Evolutionary conservation across 92 coral and sea anemone genomes (phyloP).

Genomic region (Umimayanthus chanpuru): DNA sequence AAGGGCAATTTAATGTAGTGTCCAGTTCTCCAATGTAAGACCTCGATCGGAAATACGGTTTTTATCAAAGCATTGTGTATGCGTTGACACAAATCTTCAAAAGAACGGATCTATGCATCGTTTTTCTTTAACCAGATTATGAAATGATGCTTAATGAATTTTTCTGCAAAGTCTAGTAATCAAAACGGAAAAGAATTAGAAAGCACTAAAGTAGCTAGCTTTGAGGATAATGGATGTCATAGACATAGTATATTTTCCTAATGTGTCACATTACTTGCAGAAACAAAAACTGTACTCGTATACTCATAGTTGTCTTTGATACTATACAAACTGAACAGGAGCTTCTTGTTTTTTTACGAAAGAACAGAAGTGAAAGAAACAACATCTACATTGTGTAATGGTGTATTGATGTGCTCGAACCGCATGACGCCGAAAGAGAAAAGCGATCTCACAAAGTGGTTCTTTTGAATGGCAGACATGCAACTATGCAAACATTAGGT

Average conservation of each 20-base stretch:
- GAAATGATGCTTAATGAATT: not conserved
- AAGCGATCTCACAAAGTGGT: not conserved
- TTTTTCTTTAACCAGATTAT: conserved; percentile 1
- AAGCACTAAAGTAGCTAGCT: not conserved
- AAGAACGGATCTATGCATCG: not conserved
- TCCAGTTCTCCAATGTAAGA: too few species aligned
- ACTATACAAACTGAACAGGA: not conserved
- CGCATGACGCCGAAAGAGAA: conserved; percentile 21
- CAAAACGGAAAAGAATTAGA: not conserved
- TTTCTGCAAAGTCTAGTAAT: not conserved
- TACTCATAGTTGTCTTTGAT: not conserved
- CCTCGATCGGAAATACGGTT: too few species aligned
- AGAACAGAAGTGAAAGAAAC: conserved; percentile 7
- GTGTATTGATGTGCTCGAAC: conserved; percentile 7
- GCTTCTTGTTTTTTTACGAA: not conserved
- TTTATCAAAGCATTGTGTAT: too few species aligned
- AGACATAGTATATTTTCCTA: too few species aligned
- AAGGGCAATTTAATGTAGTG: too few species aligned
- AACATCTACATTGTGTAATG: not conserved
- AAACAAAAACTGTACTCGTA: not conserved
- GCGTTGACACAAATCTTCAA: conserved; percentile 24
- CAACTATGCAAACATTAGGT: conserved; percentile 27
- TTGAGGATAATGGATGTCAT: not conserved
- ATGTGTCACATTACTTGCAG: not conserved
- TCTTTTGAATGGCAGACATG: conserved; percentile 4